Evolutionary conservation across 2,113 vertebrate species (phyloP).

Genomic region (Tragelaphus scriptus): DNA sequence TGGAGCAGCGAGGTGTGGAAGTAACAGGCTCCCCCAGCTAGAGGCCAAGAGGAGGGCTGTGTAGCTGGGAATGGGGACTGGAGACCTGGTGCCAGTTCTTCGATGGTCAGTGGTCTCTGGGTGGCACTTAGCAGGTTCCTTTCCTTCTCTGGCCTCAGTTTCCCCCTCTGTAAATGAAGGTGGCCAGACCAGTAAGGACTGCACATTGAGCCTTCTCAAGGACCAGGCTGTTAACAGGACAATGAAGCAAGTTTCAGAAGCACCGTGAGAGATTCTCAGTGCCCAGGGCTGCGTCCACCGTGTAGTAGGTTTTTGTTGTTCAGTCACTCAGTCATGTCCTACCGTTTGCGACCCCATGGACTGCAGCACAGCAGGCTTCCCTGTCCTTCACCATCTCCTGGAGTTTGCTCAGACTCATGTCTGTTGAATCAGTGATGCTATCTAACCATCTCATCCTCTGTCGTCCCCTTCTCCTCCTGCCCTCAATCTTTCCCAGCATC

Average conservation of each 20-base stretch:
- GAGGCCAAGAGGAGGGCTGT: fast-evolving
- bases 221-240: background rate
- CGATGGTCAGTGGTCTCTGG: fast-evolving
- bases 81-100: background rate
- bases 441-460: background rate
- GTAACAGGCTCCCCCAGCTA: background rate
- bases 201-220: background rate
- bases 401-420: background rate
- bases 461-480: background rate
- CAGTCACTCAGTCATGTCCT: fast-evolving
- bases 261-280: fast-evolving
- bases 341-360: background rate
- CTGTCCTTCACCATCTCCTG: background rate
- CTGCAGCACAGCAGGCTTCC: background rate
- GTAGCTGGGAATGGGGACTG: background rate
- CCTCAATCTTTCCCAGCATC: background rate
- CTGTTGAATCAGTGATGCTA: background rate
- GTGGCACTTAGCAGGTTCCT: background rate
- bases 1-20: background rate
- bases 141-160: background rate
- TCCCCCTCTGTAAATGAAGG: background rate
- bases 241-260: background rate
- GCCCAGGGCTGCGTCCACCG: fast-evolving
- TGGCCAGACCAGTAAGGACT: background rate
- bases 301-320: fast-evolving